Conservation (phyloP, 2,797 vertebrate genomes). For the Gadopsis bispinosus region DNA sequence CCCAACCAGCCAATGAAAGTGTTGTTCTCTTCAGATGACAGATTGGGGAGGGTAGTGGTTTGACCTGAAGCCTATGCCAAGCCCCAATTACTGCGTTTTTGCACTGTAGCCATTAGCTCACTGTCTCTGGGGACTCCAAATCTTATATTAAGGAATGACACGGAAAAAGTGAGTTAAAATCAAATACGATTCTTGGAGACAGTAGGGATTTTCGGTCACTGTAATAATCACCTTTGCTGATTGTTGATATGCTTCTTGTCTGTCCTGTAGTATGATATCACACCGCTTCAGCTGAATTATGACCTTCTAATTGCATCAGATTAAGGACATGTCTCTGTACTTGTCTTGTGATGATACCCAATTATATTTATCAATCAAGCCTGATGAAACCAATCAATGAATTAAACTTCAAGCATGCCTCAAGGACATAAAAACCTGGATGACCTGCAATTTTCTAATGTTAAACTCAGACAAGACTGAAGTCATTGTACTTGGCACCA, state of each 20-base stretch:
- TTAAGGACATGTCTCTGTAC: too few species aligned
- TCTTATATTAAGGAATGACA: conserved; percentile 79
- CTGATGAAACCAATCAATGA: too few species aligned
- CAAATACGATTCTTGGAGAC: conserved; percentile 69
- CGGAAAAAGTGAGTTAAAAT: conserved; percentile 84
- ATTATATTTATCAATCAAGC: too few species aligned
- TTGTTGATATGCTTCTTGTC: conserved; percentile 25
- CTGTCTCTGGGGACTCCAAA: conserved; percentile 79
- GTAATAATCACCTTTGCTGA: conserved; percentile 65
- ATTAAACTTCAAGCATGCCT: too few species aligned
- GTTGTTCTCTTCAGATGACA: conserved; percentile 68
- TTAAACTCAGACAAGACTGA: too few species aligned
- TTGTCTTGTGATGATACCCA: too few species aligned
- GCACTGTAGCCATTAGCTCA: conserved; percentile 85
- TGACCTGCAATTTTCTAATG: too few species aligned
- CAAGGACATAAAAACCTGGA: too few species aligned
- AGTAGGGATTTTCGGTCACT: conserved; percentile 56
- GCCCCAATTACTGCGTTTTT: conserved; percentile 76
- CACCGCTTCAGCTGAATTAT: conserved; percentile 15
- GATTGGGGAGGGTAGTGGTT: conserved; percentile 68
- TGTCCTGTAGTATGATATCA: conserved; percentile 39
- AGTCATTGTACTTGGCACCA: too few species aligned
- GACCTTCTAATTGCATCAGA: too few species aligned
- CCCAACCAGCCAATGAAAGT: conserved; percentile 62
- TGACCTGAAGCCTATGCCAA: conserved; percentile 70